These are phyloP conservation scores for Sciurus carolinensis DNA, from an alignment of 2,797 vertebrate species.

Conservation along the genomic window DNA sequence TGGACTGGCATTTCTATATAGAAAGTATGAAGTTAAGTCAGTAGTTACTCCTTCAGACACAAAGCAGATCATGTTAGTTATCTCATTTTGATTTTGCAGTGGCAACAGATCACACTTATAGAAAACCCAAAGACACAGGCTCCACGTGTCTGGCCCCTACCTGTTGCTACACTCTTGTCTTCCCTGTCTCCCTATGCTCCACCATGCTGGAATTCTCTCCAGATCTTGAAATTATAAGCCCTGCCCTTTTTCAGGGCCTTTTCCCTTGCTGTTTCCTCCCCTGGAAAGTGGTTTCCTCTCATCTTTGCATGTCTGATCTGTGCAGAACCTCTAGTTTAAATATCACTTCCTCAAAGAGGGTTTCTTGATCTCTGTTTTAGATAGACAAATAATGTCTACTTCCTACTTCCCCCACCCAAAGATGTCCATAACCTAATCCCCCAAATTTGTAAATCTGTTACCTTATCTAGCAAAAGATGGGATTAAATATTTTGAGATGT, in stretches of 20 bases:
- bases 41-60: not conserved
- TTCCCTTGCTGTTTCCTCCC: not conserved
- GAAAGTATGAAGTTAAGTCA: not conserved
- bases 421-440: not conserved
- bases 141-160: not conserved
- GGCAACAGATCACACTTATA: not conserved
- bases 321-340: slow-evolving; percentile 14
- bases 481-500: not conserved
- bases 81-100: not conserved
- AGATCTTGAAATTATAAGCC: not conserved
- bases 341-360: not conserved
- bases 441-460: not conserved
- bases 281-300: not conserved
- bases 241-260: not conserved
- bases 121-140: not conserved
- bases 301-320: not conserved
- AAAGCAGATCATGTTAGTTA: not conserved
- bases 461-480: not conserved
- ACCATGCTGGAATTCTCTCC: not conserved
- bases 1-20: not conserved
- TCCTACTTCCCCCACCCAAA: not conserved
- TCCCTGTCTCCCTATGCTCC: not conserved
- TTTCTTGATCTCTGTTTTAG: not conserved
- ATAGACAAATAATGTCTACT: not conserved
- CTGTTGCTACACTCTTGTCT: rapidly evolving